phyloP scores from a whole-genome alignment of 1,140 invertebrate species.

The Whitmania pigra region DNA sequence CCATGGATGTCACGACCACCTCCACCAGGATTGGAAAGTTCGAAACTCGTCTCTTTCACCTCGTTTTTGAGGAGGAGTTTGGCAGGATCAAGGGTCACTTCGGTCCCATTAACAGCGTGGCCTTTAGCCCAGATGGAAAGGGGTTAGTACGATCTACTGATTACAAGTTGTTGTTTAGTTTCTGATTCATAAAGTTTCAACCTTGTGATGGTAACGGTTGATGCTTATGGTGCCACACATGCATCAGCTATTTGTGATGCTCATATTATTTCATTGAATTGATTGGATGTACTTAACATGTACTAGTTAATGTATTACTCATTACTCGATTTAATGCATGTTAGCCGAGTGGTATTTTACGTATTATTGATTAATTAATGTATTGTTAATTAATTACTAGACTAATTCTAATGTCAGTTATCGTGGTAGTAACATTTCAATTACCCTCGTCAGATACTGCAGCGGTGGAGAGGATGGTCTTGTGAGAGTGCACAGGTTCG shows the following conservation, averaged over 20 bases:
- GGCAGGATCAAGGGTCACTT: slow-evolving; percentile 96
- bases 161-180: not conserved
- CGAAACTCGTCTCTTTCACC: slow-evolving; percentile 91
- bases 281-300: too few relatives aligned
- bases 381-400: not conserved
- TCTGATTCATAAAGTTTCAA: too few relatives aligned
- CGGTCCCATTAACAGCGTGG: slow-evolving; percentile 95
- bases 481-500: slow-evolving; percentile 86
- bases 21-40: slow-evolving; percentile 90
- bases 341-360: too few relatives aligned
- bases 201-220: not conserved
- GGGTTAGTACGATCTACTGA: slow-evolving; percentile 40
- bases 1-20: slow-evolving; percentile 96
- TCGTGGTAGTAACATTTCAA: slow-evolving; percentile 21
- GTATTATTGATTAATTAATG: not conserved
- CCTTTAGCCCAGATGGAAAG: slow-evolving; percentile 94
- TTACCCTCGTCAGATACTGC: slow-evolving; percentile 54
- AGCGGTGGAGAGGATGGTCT: slow-evolving; percentile 98
- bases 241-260: not conserved
- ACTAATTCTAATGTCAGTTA: not conserved
- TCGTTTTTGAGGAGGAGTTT: slow-evolving; percentile 99
- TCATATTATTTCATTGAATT: too few relatives aligned
- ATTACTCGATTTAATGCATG: too few relatives aligned
- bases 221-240: not conserved
- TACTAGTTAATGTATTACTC: not conserved